phyloP scores from a whole-genome alignment of 2,113 vertebrate genomes.

The Formicarius rufipectus region DNA sequence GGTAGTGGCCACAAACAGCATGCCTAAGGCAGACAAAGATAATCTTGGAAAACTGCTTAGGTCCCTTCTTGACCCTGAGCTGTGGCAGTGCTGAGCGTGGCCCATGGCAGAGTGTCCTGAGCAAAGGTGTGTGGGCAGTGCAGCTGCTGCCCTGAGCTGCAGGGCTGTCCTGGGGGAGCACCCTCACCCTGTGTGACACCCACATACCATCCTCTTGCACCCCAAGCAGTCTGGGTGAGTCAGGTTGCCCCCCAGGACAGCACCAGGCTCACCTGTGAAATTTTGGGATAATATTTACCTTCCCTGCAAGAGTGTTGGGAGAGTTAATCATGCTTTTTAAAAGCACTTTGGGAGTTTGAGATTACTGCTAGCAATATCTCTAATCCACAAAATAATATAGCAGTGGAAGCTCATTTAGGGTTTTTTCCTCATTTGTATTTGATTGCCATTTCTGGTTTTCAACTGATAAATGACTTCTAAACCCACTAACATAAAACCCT shows the following conservation, averaged over 20 bases:
- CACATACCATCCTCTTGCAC: neutral
- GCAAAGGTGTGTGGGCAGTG: neutral
- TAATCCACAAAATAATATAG: neutral
- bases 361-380: neutral
- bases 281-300: neutral
- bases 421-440: neutral
- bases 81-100: fast-evolving
- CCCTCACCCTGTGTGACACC: fast-evolving
- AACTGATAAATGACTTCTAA: slow-evolving; percentile 39
- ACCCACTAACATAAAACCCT: neutral
- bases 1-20: neutral
- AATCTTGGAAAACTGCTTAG: neutral
- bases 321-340: neutral
- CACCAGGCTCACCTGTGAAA: neutral
- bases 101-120: neutral
- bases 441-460: slow-evolving; percentile 4
- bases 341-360: neutral
- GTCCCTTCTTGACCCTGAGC: neutral
- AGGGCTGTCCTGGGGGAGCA: neutral
- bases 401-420: neutral
- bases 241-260: neutral
- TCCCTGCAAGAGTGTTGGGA: neutral
- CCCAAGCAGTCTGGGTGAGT: neutral
- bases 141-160: neutral
- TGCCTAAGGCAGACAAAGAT: neutral